Evolutionary conservation across 2,888 invertebrate genomes (phyloP).

Genomic region (Drosophila mettleri): DNA sequence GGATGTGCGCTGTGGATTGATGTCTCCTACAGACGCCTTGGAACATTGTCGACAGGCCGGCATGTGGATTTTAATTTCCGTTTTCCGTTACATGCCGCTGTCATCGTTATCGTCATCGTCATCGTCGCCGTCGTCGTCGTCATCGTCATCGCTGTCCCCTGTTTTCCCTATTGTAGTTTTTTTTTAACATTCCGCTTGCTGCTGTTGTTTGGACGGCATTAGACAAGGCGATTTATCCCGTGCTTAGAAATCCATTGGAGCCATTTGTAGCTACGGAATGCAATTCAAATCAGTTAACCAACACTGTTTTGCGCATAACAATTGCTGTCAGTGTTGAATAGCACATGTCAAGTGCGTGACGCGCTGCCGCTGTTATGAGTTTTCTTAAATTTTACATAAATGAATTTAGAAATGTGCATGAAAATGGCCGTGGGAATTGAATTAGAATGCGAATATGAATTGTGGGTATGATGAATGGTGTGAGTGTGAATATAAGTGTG

Average conservation of each 20-base stretch:
- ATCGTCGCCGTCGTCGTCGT: conserved; percentile 30
- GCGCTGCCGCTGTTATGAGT: neutral
- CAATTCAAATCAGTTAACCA: conserved; percentile 7
- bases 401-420: neutral
- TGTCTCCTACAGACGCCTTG: conserved; percentile 28
- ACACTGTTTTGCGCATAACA: conserved; percentile 7
- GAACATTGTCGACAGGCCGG: conserved; percentile 43
- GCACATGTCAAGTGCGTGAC: neutral
- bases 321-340: conserved; percentile 7
- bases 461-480: too few species aligned
- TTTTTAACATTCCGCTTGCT: neutral
- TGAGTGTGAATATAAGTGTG: neutral
- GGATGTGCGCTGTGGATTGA: conserved; percentile 20
- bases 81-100: conserved; percentile 64
- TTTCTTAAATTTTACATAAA: neutral
- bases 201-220: conserved; percentile 2
- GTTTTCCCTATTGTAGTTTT: conserved; percentile 1
- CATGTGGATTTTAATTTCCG: conserved; percentile 72
- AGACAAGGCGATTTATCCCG: conserved; percentile 7
- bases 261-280: conserved; percentile 5
- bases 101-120: conserved; percentile 57
- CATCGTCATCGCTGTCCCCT: conserved; percentile 3
- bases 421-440: neutral
- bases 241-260: conserved; percentile 1
- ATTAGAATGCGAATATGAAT: neutral